Evolutionary conservation across 1,140 invertebrate species (phyloP).

Genomic region (Pseudomyrmex cubaensis): DNA sequence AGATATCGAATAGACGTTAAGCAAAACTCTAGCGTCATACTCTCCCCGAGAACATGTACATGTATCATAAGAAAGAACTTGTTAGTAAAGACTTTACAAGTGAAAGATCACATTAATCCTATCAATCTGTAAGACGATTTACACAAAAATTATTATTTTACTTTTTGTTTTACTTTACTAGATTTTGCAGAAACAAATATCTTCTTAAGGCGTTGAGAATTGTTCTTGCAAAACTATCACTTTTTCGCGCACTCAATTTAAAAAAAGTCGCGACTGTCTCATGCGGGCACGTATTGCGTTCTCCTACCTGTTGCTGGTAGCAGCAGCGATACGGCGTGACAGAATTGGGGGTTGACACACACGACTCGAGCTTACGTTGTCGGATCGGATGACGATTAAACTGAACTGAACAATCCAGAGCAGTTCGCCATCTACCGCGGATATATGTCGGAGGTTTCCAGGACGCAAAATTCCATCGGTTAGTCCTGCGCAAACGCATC

Average conservation of each 20-base stretch:
- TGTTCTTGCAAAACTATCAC: slow-evolving; percentile 18
- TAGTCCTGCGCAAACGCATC: slow-evolving; percentile 72
- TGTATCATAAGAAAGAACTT: too few species aligned
- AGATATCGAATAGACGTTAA: too few species aligned
- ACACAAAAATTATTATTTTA: too few species aligned
- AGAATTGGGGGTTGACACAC: slow-evolving; percentile 8
- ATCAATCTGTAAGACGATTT: too few species aligned
- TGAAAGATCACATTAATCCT: too few species aligned
- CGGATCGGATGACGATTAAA: slow-evolving; percentile 64
- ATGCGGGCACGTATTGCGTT: slow-evolving; percentile 17
- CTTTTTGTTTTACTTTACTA: too few species aligned
- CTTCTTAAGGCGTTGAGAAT: not conserved
- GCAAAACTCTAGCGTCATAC: too few species aligned
- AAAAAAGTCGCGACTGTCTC: slow-evolving; percentile 32
- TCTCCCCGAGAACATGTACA: too few species aligned
- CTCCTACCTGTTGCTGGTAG: slow-evolving; percentile 72
- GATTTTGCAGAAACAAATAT: not conserved
- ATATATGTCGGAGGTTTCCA: slow-evolving; percentile 65
- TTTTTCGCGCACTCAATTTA: slow-evolving; percentile 33
- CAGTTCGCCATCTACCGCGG: slow-evolving; percentile 49
- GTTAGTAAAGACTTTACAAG: too few species aligned
- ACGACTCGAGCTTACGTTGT: slow-evolving; percentile 53
- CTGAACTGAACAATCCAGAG: slow-evolving; percentile 66
- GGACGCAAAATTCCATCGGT: slow-evolving; percentile 60
- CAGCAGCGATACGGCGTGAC: slow-evolving; percentile 24